These are phyloP conservation scores for Benitochromis conjunctus DNA, from an alignment of 2,113 vertebrate genomes.

Conservation along the genomic window DNA sequence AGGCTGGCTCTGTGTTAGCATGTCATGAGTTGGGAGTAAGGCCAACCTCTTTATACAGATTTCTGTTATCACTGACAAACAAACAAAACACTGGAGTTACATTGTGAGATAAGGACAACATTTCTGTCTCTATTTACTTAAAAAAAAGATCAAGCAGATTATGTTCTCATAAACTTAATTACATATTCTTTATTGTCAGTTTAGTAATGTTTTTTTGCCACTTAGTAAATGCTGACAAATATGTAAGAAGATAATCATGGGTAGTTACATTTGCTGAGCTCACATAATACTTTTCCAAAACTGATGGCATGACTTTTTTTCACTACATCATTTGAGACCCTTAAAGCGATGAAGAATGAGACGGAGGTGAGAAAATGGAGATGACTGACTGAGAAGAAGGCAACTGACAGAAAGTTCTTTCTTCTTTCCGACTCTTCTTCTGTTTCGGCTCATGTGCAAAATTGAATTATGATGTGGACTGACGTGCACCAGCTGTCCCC, in stretches of 20 bases:
- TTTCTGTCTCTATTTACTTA: not conserved
- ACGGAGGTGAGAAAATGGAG: not conserved
- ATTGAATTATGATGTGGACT: slow-evolving; percentile 78
- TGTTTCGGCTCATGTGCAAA: slow-evolving; percentile 45
- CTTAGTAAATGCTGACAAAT: not conserved
- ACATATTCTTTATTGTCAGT: not conserved
- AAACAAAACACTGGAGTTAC: not conserved
- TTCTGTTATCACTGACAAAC: not conserved
- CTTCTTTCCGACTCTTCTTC: not conserved
- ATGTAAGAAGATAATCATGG: not conserved
- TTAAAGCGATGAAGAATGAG: not conserved
- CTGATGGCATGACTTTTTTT: not conserved
- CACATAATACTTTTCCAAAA: not conserved
- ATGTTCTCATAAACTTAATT: not conserved
- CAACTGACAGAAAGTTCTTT: not conserved
- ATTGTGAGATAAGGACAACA: not conserved
- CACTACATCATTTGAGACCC: not conserved
- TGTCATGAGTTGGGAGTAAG: not conserved
- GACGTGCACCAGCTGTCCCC: slow-evolving; percentile 73
- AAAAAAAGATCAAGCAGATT: not conserved
- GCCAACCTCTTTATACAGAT: not conserved
- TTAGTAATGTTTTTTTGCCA: not conserved
- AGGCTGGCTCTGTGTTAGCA: not conserved
- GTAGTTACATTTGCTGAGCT: not conserved
- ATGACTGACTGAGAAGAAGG: slow-evolving; percentile 8